phyloP scores from a whole-genome alignment of 2,888 invertebrate species.

The Erebia ligea region DNA sequence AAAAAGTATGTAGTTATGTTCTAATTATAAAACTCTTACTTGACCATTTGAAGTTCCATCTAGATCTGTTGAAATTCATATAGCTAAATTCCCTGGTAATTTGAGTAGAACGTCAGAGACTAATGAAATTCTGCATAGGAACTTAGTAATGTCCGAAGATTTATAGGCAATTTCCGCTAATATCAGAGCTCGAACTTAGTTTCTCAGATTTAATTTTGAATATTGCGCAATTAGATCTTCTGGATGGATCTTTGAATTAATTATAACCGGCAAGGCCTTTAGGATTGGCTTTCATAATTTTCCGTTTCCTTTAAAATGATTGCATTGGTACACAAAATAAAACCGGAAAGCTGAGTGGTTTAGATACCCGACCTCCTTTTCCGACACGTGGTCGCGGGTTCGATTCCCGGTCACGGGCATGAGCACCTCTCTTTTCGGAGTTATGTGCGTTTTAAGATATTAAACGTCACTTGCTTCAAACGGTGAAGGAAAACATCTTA shows the following conservation, averaged over 20 bases:
- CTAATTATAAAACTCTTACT: background rate
- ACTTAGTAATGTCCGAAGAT: conserved; percentile 59
- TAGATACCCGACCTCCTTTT: no score
- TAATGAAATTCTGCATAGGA: conserved; percentile 28
- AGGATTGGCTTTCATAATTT: conserved; percentile 18
- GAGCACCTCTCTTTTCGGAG: no score
- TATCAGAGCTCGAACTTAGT: conserved; percentile 53
- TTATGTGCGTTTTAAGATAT: background rate
- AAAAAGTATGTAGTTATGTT: background rate
- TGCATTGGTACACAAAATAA: background rate
- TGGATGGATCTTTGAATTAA: conserved; percentile 34
- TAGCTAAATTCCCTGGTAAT: conserved; percentile 23
- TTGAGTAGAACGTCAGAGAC: conserved; percentile 20
- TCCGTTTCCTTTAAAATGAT: conserved; percentile 9
- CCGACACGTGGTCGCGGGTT: no score
- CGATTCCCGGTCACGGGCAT: no score
- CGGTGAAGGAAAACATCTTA: no score
- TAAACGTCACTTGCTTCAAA: no score
- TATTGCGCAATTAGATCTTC: conserved; percentile 35
- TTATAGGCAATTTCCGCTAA: conserved; percentile 63
- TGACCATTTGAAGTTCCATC: conserved; percentile 4
- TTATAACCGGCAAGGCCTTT: conserved; percentile 23
- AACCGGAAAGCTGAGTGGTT: no score
- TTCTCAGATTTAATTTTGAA: conserved; percentile 45
- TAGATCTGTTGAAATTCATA: conserved; percentile 9